phyloP scores from a whole-genome alignment of 2,113 vertebrate genomes.

The Scomber scombrus region DNA sequence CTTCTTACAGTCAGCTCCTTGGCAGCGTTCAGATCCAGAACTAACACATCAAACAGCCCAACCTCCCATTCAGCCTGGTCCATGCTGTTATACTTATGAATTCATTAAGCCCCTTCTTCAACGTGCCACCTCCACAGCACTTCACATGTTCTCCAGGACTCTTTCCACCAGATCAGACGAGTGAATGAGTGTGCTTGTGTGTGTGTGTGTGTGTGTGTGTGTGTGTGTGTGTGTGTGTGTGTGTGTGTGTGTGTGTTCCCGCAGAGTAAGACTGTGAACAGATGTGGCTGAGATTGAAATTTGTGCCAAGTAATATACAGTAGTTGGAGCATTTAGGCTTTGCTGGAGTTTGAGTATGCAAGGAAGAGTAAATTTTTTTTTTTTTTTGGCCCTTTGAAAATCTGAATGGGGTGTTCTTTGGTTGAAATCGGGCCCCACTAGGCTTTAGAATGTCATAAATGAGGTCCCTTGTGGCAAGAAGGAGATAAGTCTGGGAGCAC shows the following conservation, averaged over 20 bases:
- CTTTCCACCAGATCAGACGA: slow-evolving; percentile 26
- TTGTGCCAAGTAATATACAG: slow-evolving; percentile 44
- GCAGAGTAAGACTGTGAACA: slow-evolving; percentile 28
- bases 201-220: not conserved
- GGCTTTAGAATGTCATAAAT: slow-evolving; percentile 49
- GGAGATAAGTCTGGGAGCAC: slow-evolving; percentile 42
- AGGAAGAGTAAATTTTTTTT: not conserved
- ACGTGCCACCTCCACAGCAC: slow-evolving; percentile 26
- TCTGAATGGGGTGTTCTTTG: slow-evolving; percentile 14
- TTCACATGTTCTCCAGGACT: slow-evolving; percentile 35
- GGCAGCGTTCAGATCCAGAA: slow-evolving; percentile 25
- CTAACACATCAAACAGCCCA: slow-evolving; percentile 39
- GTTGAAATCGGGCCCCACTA: slow-evolving; percentile 32
- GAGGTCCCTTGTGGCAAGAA: slow-evolving; percentile 42
- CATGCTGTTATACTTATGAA: slow-evolving; percentile 39
- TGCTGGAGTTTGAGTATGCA: slow-evolving; percentile 1
- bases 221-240: slow-evolving; percentile 2
- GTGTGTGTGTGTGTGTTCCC: slow-evolving; percentile 1
- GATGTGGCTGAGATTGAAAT: slow-evolving; percentile 39
- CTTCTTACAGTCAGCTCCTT: slow-evolving; percentile 16
- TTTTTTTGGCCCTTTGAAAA: slow-evolving; percentile 32
- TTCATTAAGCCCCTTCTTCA: slow-evolving; percentile 38
- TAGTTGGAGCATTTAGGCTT: not conserved
- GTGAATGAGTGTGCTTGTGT: slow-evolving; percentile 2
- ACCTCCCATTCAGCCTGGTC: slow-evolving; percentile 25